A percentile compares a stretch with the other conserved stretches of the same genome.
Conservation (phyloP, 2,888 invertebrate species). For the Neria commutata region DNA sequence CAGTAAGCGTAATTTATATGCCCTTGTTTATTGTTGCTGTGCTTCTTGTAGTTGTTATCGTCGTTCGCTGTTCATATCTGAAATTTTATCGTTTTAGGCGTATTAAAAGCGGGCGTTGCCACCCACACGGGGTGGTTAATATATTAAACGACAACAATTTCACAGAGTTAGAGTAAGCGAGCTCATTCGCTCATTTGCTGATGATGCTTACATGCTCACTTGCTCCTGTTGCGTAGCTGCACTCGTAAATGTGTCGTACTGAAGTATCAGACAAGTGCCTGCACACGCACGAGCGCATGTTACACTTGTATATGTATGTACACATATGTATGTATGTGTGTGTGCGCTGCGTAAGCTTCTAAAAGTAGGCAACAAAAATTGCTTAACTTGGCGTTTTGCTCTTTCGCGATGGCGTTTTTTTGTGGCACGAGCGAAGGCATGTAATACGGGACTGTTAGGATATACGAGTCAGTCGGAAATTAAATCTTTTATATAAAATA, state of each 20-base stretch:
- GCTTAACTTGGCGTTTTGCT: too few species aligned
- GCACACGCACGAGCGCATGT: background rate
- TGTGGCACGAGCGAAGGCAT: too few species aligned
- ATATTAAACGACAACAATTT: slow-evolving; percentile 52
- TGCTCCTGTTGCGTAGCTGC: background rate
- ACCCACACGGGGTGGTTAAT: slow-evolving; percentile 36
- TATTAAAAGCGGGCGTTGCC: background rate
- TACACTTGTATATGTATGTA: background rate
- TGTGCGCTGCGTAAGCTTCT: too few species aligned
- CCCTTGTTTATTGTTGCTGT: background rate
- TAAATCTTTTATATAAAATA: too few species aligned
- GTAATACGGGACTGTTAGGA: too few species aligned
- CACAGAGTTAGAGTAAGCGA: too few species aligned
- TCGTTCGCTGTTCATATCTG: background rate
- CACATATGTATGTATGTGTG: background rate
- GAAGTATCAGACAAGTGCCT: background rate
- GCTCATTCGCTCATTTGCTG: background rate
- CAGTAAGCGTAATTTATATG: too few species aligned
- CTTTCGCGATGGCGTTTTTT: too few species aligned
- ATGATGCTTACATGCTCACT: background rate
- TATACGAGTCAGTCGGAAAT: too few species aligned
- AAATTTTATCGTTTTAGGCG: background rate
- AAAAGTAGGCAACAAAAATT: too few species aligned
- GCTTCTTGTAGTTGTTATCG: background rate
- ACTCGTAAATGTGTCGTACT: background rate